A percentile compares a stretch with the other conserved stretches of the same genome.
Evolutionary conservation across 2,888 invertebrate species (phyloP).

Genomic region (Drosophila tanythrix): DNA sequence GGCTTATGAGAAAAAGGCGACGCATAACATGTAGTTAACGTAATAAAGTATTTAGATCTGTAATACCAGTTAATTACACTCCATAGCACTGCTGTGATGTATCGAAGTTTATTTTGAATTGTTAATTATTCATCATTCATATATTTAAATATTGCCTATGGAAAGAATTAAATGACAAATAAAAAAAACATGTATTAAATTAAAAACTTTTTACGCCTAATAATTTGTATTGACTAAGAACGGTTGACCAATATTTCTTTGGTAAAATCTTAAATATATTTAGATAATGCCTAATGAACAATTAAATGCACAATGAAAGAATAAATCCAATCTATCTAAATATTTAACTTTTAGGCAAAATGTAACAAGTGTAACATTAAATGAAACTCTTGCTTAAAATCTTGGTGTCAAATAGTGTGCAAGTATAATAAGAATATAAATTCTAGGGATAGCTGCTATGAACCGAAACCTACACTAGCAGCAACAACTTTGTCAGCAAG

Average conservation of each 20-base stretch:
- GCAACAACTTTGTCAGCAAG: neutral
- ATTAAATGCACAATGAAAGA: neutral
- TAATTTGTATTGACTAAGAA: neutral
- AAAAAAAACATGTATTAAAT: neutral
- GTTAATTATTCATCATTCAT: neutral
- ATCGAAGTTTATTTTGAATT: neutral
- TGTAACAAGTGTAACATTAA: neutral
- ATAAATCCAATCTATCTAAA: neutral
- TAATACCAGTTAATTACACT: neutral
- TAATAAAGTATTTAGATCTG: neutral
- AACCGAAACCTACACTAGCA: neutral
- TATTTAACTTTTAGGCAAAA: neutral
- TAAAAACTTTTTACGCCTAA: too few relatives aligned
- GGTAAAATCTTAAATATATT: neutral
- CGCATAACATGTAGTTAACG: neutral
- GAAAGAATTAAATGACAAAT: neutral
- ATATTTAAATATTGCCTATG: neutral
- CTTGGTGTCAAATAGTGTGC: neutral
- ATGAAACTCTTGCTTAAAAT: neutral
- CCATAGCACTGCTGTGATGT: neutral
- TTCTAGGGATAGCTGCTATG: neutral
- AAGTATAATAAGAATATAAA: neutral
- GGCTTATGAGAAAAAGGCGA: constrained; percentile 3
- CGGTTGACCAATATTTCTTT: neutral
- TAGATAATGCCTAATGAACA: neutral